A percentile compares a stretch with the other conserved stretches of the same genome.
phyloP scores from a whole-genome alignment of 2,888 invertebrate genomes.

The Cryptocephalus moraei region DNA sequence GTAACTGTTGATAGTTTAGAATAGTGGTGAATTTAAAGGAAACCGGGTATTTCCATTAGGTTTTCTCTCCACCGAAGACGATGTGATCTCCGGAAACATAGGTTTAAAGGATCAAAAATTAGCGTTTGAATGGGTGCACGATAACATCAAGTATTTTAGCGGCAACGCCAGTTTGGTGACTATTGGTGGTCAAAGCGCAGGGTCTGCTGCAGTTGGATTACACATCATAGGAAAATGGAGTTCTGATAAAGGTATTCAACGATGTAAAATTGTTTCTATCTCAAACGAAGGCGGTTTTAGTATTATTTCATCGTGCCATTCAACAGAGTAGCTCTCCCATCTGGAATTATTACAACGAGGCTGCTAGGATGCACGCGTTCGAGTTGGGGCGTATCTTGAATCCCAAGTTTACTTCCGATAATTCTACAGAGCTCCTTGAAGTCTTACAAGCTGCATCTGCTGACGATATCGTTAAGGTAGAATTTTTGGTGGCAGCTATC shows the following conservation, averaged over 20 bases:
- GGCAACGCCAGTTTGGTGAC: conserved; percentile 5
- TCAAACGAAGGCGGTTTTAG: conserved; percentile 1
- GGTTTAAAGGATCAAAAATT: conserved; percentile 6
- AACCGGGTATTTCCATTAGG: conserved; percentile 1
- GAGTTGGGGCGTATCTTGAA: conserved; percentile 3
- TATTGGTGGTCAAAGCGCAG: conserved; percentile 7
- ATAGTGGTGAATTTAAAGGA: too few relatives aligned
- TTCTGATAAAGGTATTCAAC: neutral
- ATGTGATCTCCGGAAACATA: conserved; percentile 6
- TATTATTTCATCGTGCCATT: conserved; percentile 9
- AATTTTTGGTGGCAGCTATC: neutral
- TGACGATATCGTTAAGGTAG: conserved; percentile 3
- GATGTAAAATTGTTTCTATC: neutral
- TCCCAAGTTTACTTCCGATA: conserved; percentile 1
- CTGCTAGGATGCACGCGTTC: conserved; percentile 7
- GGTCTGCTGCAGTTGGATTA: conserved; percentile 4
- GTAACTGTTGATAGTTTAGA: too few relatives aligned
- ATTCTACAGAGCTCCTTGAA: conserved; percentile 4
- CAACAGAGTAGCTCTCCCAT: conserved; percentile 9
- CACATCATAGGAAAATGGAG: conserved; percentile 4
- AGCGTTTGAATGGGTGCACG: conserved; percentile 5
- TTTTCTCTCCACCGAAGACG: conserved; percentile 5
- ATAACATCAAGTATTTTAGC: conserved; percentile 5
- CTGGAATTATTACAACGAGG: conserved; percentile 4
- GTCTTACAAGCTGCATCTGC: conserved; percentile 2